Evolutionary conservation across 2,888 invertebrate genomes (phyloP).

Genomic region (Cheilosia scutellata): DNA sequence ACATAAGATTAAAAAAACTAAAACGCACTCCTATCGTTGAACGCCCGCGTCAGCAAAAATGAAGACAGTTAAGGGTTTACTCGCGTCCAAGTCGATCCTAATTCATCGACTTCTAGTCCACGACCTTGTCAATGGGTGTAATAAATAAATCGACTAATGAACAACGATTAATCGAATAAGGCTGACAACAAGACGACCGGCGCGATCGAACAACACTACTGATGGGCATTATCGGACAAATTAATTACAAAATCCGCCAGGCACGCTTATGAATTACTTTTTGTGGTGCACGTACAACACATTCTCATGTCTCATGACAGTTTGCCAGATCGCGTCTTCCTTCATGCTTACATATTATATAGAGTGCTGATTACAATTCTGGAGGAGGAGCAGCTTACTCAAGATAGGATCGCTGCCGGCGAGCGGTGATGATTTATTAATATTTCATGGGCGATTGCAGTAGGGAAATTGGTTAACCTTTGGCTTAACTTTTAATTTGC

Average conservation of each 20-base stretch:
- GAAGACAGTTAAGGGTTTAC: constrained; percentile 33
- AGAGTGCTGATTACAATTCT: background rate
- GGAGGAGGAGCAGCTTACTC: constrained; percentile 34
- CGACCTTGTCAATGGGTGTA: constrained; percentile 48
- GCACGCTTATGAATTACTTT: constrained; percentile 52
- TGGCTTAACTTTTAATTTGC: background rate
- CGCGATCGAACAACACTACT: background rate
- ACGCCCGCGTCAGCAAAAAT: background rate
- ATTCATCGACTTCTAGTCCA: constrained; percentile 5
- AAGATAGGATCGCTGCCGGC: constrained; percentile 8
- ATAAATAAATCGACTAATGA: constrained; percentile 39
- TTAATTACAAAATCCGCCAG: constrained; percentile 24
- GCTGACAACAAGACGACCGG: background rate
- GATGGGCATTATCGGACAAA: background rate
- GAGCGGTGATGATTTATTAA: constrained; percentile 12
- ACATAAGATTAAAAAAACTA: background rate
- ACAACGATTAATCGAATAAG: background rate
- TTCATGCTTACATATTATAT: background rate
- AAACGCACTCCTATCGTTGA: background rate
- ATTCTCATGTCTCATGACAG: background rate
- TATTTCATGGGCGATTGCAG: constrained; percentile 14
- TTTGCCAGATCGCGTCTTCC: background rate
- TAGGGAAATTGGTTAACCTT: constrained; percentile 20
- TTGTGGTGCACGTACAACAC: background rate
- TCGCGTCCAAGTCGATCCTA: background rate